Percentiles rank a stretch among this genome's conserved stretches.
Conservation (phyloP, 2,113 vertebrate species). For the Lethenteron camtschaticum region DNA sequence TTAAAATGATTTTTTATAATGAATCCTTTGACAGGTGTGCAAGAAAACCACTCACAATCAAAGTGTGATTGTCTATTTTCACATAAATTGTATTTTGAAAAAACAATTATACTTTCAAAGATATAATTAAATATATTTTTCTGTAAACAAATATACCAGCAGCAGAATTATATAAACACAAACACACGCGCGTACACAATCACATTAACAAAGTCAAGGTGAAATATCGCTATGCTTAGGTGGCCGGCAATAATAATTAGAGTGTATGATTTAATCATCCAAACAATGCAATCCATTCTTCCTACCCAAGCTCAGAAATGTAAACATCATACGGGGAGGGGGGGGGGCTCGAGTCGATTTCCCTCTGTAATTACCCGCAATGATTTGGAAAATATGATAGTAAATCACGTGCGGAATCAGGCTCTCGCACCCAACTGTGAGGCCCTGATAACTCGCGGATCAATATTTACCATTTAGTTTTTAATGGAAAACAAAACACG, state of each 20-base stretch:
- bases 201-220: neutral
- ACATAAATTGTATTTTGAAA: too few relatives aligned
- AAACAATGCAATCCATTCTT: conserved; percentile 1
- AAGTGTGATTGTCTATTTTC: too few relatives aligned
- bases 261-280: conserved; percentile 1
- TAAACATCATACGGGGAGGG: too few relatives aligned
- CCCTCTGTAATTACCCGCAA: conserved; percentile 89
- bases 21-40: too few relatives aligned
- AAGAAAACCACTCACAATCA: too few relatives aligned
- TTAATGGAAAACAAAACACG: conserved; percentile 48
- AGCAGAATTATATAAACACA: neutral
- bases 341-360: conserved; percentile 31
- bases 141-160: neutral
- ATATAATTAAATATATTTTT: neutral
- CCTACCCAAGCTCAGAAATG: too few relatives aligned
- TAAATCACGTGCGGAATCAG: conserved; percentile 97
- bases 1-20: too few relatives aligned
- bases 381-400: conserved; percentile 99
- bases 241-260: conserved; percentile 1
- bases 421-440: conserved; percentile 73
- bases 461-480: conserved; percentile 99
- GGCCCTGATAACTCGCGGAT: conserved; percentile 97
- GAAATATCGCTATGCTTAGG: too few relatives aligned
- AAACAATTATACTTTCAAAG: neutral
- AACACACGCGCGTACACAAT: neutral